Conservation (phyloP, 2,797 vertebrate genomes). For the Morelia viridis region DNA sequence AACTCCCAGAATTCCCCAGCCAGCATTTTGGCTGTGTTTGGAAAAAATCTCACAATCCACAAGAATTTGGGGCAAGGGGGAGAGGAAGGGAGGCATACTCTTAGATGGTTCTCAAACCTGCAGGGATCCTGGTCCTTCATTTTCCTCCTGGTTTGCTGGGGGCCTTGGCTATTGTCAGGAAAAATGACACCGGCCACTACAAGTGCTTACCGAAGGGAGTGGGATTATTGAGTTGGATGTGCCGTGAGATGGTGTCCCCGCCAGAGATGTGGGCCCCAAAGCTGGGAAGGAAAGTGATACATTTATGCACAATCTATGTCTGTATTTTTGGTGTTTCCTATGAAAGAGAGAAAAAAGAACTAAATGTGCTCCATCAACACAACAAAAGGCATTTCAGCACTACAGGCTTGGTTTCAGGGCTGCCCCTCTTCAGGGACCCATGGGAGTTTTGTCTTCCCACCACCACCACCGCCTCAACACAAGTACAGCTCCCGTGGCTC, state of each 20-base stretch:
- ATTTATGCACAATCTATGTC: background rate
- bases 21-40: background rate
- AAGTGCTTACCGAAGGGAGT: conserved; percentile 85
- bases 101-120: background rate
- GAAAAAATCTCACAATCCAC: background rate
- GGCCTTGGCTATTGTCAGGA: fast-evolving
- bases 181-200: background rate
- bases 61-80: background rate
- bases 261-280: conserved; percentile 88
- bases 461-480: no score
- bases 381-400: background rate
- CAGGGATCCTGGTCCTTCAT: fast-evolving
- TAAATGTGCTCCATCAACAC: background rate
- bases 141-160: background rate
- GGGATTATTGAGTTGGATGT: conserved; percentile 85
- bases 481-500: no score
- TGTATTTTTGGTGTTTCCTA: background rate
- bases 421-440: no score
- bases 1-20: background rate
- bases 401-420: background rate
- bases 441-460: background rate
- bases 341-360: background rate
- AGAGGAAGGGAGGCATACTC: no score
- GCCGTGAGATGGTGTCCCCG: conserved; percentile 80
- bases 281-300: conserved; percentile 66